Evolutionary conservation across 2,113 vertebrate species (phyloP), one percentile per base, ranked within the genome.

Genomic region (Nothoprocta perdicaria): DNA sequence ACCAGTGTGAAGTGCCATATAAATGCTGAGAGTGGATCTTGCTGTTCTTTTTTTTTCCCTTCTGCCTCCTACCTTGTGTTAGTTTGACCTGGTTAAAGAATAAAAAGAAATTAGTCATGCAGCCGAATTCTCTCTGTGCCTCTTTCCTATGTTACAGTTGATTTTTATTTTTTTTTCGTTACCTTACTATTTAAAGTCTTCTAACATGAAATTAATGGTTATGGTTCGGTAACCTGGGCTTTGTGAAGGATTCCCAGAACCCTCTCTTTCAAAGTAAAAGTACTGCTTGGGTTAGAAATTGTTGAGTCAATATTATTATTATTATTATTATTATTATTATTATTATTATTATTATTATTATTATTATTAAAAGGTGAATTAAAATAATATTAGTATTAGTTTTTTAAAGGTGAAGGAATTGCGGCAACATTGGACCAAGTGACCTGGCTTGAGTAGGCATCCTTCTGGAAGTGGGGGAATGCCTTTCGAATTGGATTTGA

Each of bases 81-180:
- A 65, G 35, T 73, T 93, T 92, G 89, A 84, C 73, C 77, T 88
- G 41, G 41, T 88, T 88, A 94, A 93, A 91, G 46, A 85, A 31
- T 38, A 48, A 83, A 88, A 53, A 84, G 1, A 85, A 84, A 80
- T 83, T 27, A 84, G 26, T 85, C 3, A 61, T 77, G 13, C 33
- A 76, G 38, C 26, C 19, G 89, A 77, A 73, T 76, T 65, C 2
- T 63, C 40, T 83, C 18, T 63, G 7, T 77, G 12, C 3, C 53
- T 77, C 10, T 10, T 74, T 92, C 7, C 61, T 80, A 4, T 69
- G 26, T 50, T 15, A 60, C 74, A 58, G 40, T 12, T 66, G 1
- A 78, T 80, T 78, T 84, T 63, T n/a, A 78, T 46, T 14, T 86
- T 7, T 45, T 91, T 14, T 41, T 79, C 27, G 91, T 80, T 46